phyloP scores from a whole-genome alignment of 2,113 vertebrate genomes.

The Spheniscus mendiculus region DNA sequence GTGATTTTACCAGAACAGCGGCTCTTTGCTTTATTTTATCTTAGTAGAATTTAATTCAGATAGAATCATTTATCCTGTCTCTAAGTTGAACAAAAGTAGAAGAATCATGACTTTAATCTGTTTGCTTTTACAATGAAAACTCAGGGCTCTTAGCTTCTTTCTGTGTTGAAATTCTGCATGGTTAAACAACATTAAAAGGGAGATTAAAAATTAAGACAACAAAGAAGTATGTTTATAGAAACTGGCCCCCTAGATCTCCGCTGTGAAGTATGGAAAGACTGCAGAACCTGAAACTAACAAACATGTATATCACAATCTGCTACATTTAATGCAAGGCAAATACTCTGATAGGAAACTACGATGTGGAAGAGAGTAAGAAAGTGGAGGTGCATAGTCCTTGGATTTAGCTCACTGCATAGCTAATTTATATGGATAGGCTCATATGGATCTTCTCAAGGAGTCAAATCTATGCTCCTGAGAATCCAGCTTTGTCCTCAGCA shows the following conservation, averaged over 20 bases:
- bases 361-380: neutral
- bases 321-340: neutral
- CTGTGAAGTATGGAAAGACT: neutral
- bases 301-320: neutral
- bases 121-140: constrained; percentile 39
- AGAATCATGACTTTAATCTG: constrained; percentile 7
- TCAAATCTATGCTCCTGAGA: constrained; percentile 9
- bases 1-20: constrained; percentile 12
- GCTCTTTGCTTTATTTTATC: constrained; percentile 24
- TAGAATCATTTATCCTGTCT: neutral
- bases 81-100: constrained; percentile 20
- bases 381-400: neutral
- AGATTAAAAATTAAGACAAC: constrained; percentile 38
- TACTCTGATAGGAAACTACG: neutral
- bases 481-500: constrained; percentile 38
- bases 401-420: neutral
- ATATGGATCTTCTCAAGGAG: constrained; percentile 23
- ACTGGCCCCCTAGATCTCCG: neutral
- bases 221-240: constrained; percentile 20
- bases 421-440: neutral
- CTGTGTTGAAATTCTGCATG: constrained; percentile 17
- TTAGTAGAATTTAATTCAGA: constrained; percentile 41
- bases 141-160: neutral
- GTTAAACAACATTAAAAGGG: constrained; percentile 33
- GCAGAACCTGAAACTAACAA: neutral